phyloP scores from a whole-genome alignment of 2,797 vertebrate species.

The Staurois parvus region DNA sequence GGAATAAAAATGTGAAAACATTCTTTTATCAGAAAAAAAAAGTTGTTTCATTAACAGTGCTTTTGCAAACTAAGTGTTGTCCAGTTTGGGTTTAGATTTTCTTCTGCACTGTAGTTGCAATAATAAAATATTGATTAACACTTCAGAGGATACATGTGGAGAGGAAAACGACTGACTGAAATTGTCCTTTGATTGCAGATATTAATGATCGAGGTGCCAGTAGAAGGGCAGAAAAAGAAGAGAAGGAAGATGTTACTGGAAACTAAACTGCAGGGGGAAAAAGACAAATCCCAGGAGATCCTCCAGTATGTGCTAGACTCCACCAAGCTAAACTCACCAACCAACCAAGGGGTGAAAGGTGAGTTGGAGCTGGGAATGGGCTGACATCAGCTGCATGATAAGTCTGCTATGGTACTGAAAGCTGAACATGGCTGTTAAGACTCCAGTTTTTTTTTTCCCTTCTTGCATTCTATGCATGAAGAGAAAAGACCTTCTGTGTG shows the following conservation, averaged over 20 bases:
- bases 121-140: no score
- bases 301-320: constrained; percentile 95
- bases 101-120: no score
- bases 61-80: no score
- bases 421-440: no score
- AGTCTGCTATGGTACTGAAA: background rate
- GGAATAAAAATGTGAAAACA: no score
- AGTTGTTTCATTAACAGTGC: no score
- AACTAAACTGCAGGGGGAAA: constrained; percentile 86
- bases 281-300: constrained; percentile 89
- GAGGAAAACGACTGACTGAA: background rate
- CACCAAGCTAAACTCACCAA: constrained; percentile 89
- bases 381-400: background rate
- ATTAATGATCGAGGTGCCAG: constrained; percentile 92
- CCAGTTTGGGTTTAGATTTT: no score
- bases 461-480: no score
- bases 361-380: constrained; percentile 60
- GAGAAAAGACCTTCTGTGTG: no score
- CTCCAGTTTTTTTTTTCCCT: no score
- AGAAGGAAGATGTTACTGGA: constrained; percentile 91
- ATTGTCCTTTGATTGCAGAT: constrained; percentile 76
- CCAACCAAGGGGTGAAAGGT: constrained; percentile 95
- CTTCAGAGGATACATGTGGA: background rate
- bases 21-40: no score
- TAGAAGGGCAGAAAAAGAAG: constrained; percentile 97